Conservation (phyloP, 2,888 invertebrate genomes). For the Meandrusa payeni region DNA sequence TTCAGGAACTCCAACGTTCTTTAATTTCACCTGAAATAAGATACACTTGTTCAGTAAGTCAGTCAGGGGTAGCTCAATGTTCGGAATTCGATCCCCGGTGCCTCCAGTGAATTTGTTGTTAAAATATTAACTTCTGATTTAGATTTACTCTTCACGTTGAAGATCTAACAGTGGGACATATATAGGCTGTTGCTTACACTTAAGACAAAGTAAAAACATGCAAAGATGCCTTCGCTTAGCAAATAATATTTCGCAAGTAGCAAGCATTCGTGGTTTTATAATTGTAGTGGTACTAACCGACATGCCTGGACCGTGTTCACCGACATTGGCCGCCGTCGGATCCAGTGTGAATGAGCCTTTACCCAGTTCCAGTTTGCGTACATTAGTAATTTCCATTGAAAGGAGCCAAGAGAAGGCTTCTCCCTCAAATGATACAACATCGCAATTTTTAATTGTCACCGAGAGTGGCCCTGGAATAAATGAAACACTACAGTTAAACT, state of each 20-base stretch:
- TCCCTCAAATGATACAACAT: conserved; percentile 80
- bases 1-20: conserved; percentile 79
- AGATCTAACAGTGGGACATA: too few species aligned
- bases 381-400: conserved; percentile 80
- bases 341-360: conserved; percentile 84
- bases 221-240: conserved; percentile 6
- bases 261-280: conserved; percentile 2
- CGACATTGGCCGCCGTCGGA: conserved; percentile 77
- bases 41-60: too few species aligned
- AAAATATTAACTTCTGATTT: too few species aligned
- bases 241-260: conserved; percentile 26
- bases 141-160: too few species aligned
- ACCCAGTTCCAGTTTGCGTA: conserved; percentile 77
- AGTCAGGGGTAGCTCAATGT: too few species aligned
- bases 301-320: conserved; percentile 84
- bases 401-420: conserved; percentile 85
- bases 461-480: conserved; percentile 80
- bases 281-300: conserved; percentile 55
- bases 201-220: too few species aligned
- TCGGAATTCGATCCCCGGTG: too few species aligned
- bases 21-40: conserved; percentile 82
- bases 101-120: too few species aligned
- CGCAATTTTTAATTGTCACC: conserved; percentile 80
- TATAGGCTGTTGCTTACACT: too few species aligned
- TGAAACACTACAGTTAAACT: conserved; percentile 22